Percentiles rank a stretch among this genome's conserved stretches.
Conservation (phyloP, 2,113 vertebrate species). For the Corythoichthys haematopterus region DNA sequence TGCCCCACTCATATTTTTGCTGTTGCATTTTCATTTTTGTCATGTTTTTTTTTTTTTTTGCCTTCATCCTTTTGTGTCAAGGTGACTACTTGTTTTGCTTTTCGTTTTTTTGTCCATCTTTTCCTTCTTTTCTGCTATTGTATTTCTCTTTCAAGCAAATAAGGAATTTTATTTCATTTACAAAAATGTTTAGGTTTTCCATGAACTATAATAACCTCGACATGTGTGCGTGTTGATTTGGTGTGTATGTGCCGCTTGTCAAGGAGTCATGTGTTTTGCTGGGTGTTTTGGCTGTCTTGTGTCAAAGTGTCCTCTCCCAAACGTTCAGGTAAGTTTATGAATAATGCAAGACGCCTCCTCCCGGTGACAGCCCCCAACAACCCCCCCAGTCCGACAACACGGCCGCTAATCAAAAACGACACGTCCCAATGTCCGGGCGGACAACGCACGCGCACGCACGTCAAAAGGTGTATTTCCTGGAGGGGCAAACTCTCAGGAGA, state of each 20-base stretch:
- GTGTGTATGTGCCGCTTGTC: not conserved
- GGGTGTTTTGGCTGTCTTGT: slow-evolving; percentile 29
- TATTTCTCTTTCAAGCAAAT: too few relatives aligned
- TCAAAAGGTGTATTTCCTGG: slow-evolving; percentile 99
- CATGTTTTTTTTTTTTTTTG: too few relatives aligned
- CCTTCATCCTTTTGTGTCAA: too few relatives aligned
- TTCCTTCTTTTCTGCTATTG: too few relatives aligned
- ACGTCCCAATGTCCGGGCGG: slow-evolving; percentile 91
- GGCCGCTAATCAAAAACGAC: slow-evolving; percentile 96
- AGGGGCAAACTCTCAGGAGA: slow-evolving; percentile 91
- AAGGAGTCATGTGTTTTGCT: too few relatives aligned
- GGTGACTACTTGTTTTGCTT: too few relatives aligned
- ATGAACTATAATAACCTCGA: too few relatives aligned
- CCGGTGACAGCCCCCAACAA: slow-evolving; percentile 93
- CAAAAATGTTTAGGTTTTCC: too few relatives aligned
- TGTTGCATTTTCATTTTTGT: too few relatives aligned
- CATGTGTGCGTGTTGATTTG: not conserved
- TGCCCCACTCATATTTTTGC: too few relatives aligned
- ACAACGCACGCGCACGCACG: slow-evolving; percentile 51
- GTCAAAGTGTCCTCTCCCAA: slow-evolving; percentile 48
- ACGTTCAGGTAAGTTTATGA: slow-evolving; percentile 81
- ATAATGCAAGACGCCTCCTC: slow-evolving; percentile 95
- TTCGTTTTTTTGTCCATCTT: too few relatives aligned
- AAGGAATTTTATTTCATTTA: too few relatives aligned
- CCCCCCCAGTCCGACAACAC: slow-evolving; percentile 89